Conservation (phyloP, 2,797 vertebrate genomes). For the Myotis pilosus region DNA sequence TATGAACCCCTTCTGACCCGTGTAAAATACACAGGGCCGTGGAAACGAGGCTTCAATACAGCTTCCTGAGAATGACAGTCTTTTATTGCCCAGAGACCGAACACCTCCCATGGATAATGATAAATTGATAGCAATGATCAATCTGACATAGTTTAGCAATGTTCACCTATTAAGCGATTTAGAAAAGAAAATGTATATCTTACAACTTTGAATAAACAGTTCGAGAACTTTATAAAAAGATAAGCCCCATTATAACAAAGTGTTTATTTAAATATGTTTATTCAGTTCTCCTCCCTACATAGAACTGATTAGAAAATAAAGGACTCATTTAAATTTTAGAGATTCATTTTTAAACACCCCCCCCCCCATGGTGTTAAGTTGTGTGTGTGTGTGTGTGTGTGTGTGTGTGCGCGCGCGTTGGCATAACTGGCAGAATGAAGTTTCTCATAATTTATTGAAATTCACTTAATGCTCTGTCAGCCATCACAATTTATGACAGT, state of each 20-base stretch:
- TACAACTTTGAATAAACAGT: background rate
- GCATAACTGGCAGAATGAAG: constrained; percentile 56
- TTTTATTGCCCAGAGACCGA: background rate
- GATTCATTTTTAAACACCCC: constrained; percentile 19
- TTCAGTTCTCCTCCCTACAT: background rate
- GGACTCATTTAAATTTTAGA: background rate
- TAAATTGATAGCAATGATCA: background rate
- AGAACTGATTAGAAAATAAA: background rate
- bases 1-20: background rate
- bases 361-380: background rate
- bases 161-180: background rate
- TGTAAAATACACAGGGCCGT: background rate
- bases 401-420: background rate
- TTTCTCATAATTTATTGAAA: constrained; percentile 78
- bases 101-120: background rate
- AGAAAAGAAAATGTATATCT: background rate
- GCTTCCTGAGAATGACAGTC: background rate
- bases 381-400: background rate
- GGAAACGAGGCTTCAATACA: background rate
- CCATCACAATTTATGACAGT: constrained; percentile 66
- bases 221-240: background rate
- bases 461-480: constrained; percentile 74
- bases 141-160: background rate
- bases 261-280: constrained; percentile 8
- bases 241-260: background rate